Evolutionary conservation across 2,113 vertebrate genomes (phyloP), one percentile per base, ranked within the genome.

Genomic region (Halichoeres trimaculatus): DNA sequence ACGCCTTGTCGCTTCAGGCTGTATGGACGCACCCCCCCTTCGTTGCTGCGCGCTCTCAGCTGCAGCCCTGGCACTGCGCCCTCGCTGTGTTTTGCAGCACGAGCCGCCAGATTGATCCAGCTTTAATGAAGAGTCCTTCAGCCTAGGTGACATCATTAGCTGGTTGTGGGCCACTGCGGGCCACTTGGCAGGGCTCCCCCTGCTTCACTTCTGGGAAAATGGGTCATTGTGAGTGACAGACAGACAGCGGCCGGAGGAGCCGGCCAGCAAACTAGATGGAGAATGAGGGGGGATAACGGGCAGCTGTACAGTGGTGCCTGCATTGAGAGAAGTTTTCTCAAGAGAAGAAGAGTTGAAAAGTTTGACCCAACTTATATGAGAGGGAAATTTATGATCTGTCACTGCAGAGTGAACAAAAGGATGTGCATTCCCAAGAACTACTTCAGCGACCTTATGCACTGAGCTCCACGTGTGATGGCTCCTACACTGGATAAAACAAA

Each of bases 101-200:
- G 10, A n/a, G 62, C 70, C 52, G 65, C 38, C 75, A 69, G 82
- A 93, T 91, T 90, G 91, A 92, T 92, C 81, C 52, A 30, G 63
- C 78, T 90, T 91, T 93, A 92, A 93, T 92, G 88, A 93, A 90
- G 91, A 93, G 89, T 85, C 85, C 81, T 84, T 85, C 79, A 88
- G 85, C 83, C 78, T 78, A 81, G 86, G 90, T 91, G 86, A 92
- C 86, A 90, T 91, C 90, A 90, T 92, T 91, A 93, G 87, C 74
- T 40, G 35, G 50, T 80, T 70, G 80, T 55, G 85, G 80, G 80
- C 73, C 69, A 69, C 76, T 48, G 60, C 9, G 55, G 80, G 71
- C 70, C 78, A 76, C 83, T 83, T 89, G 85, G 81, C 69, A 12
- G 24, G 6, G 62, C 72, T 68, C 63, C 64, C 65, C 58, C 63